Base-by-base conservation (phyloP, 2,888 invertebrate species). In the Drosophila bunnanda region DNA sequence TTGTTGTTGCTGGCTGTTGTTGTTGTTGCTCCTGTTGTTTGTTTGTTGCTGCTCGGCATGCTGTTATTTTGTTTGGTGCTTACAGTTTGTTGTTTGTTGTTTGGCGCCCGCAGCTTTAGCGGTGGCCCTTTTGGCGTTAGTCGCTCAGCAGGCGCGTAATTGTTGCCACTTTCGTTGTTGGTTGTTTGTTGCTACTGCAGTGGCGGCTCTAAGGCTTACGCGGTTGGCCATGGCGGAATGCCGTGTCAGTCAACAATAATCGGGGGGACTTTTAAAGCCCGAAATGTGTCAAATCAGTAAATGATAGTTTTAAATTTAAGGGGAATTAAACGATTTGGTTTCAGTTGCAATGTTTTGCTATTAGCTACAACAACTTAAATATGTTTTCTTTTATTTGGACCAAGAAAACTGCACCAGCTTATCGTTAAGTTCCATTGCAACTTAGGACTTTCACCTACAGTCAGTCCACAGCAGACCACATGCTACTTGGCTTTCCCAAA, bases 121-220 rank as follows among this genome's bases (percentile, higher is more conserved):
- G 39, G 20, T 65, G 41, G 20, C 65, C 46, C 65, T 64, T 67
- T 67, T 64, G 44, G 46, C 46, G 65, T 53, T 69, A 74, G 74
- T 64, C 77, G 74, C 77, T 77, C 75, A 79, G 64, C 75, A 54
- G 79, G 79, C 55, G 54, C 70, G 70, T 70, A 74, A 84, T 82
- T 73, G 82, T 66, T 74, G 67, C 65, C 76, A 84, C 74, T 68
- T 76, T 78, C 61, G 67, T 55, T 44, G 43, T 48, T 44, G 48
- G 44, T 17, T 67, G 50, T 12, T 25, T 30, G 44, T 55, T 66
- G 44, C 55, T 46, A 28, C 36, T 38, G 66, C 32, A 20, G 25
- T 46, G n/a, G 30, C 32, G 55, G 66, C 22, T 44, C 20, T 28
- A 34, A 13, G 44, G 44, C 13, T 55, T 46, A 46, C 32, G 32